phyloP scores from a whole-genome alignment of 1,140 invertebrate species.

The Arion vulgaris region DNA sequence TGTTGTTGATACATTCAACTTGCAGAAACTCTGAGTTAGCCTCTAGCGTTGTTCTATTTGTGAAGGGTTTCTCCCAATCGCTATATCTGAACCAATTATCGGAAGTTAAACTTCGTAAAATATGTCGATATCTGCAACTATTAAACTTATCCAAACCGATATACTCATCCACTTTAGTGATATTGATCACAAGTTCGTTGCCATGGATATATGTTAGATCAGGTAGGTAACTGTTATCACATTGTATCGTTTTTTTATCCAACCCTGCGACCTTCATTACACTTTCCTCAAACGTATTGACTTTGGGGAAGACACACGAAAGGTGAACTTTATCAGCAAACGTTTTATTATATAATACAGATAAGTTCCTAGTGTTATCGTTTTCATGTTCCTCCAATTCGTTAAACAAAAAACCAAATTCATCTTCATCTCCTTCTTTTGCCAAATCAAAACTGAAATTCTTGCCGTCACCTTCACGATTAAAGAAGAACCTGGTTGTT shows the following conservation, averaged over 20 bases:
- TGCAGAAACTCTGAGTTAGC: background rate
- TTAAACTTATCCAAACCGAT: background rate
- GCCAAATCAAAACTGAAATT: too few relatives aligned
- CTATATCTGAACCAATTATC: background rate
- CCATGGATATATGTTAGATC: slow-evolving; percentile 12
- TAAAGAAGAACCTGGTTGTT: too few relatives aligned
- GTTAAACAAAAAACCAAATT: too few relatives aligned
- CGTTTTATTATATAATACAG: too few relatives aligned
- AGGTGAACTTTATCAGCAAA: too few relatives aligned
- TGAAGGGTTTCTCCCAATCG: slow-evolving; percentile 10
- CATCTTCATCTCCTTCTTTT: too few relatives aligned
- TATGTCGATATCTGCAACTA: slow-evolving; percentile 4
- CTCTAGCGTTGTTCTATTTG: background rate
- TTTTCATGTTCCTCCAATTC: too few relatives aligned
- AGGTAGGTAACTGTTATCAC: background rate
- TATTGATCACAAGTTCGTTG: background rate
- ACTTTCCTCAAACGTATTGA: background rate
- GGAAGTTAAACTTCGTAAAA: background rate
- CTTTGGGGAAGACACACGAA: background rate
- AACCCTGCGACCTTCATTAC: background rate
- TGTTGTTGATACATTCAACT: background rate
- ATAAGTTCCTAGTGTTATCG: too few relatives aligned
- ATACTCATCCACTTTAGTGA: background rate
- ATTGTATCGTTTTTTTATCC: background rate
- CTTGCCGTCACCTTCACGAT: too few relatives aligned